Conservation (phyloP, 2,113 vertebrate genomes). For the Upupa epops region DNA sequence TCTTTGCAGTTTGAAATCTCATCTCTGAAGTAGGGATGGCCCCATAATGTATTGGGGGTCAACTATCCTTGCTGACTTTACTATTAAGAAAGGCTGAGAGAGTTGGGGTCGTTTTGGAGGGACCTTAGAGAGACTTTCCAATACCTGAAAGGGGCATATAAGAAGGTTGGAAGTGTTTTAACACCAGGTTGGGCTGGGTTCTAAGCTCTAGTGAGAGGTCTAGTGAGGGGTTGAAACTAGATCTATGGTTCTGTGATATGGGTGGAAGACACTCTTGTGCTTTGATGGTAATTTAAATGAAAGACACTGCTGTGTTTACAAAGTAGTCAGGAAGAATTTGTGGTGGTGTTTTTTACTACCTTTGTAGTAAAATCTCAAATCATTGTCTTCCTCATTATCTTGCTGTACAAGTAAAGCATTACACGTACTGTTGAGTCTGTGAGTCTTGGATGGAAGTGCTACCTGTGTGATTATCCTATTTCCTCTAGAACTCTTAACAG, state of each 20-base stretch:
- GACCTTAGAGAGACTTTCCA: too few relatives aligned
- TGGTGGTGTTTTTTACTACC: neutral
- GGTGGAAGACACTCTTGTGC: too few relatives aligned
- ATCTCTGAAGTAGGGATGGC: neutral
- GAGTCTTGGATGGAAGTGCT: neutral
- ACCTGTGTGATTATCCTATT: neutral
- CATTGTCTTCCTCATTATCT: neutral
- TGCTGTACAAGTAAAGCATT: neutral
- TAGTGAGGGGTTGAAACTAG: too few relatives aligned
- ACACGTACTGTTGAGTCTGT: neutral
- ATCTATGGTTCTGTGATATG: too few relatives aligned
- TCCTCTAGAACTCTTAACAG: neutral
- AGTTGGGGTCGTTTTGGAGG: too few relatives aligned
- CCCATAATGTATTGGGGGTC: neutral
- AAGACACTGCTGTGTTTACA: neutral
- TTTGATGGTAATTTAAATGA: neutral
- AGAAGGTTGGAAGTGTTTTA: too few relatives aligned
- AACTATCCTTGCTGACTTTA: neutral
- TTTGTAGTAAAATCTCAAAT: neutral
- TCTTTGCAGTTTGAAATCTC: neutral
- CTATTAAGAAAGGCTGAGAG: too few relatives aligned
- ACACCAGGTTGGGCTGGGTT: too few relatives aligned
- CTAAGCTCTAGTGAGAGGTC: too few relatives aligned
- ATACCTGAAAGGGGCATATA: too few relatives aligned
- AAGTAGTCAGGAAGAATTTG: neutral